Evolutionary conservation across 2,888 invertebrate species (phyloP).

Genomic region (Euspilapteryx auroguttella): DNA sequence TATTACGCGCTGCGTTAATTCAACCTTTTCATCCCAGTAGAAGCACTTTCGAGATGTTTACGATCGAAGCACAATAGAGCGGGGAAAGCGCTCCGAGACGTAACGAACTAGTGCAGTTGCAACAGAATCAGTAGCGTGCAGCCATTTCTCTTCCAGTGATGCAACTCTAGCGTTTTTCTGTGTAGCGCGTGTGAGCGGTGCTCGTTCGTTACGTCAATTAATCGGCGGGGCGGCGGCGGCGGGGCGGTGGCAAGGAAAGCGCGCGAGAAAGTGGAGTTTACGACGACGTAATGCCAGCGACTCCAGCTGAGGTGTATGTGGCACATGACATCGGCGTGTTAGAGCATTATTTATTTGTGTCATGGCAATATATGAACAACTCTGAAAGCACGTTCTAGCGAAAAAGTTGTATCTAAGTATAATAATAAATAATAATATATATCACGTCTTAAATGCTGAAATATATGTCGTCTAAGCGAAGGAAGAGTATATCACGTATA

Average conservation of each 20-base stretch:
- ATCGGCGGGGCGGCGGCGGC: too few relatives aligned
- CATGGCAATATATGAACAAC: too few relatives aligned
- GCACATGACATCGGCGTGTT: too few relatives aligned
- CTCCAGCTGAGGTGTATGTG: too few relatives aligned
- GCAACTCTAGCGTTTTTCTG: slow-evolving; percentile 48
- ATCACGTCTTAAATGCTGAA: too few relatives aligned
- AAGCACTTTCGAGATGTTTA: too few relatives aligned
- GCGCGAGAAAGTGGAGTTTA: slow-evolving; percentile 40
- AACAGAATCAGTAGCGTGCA: slow-evolving; percentile 45
- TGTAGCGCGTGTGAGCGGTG: slow-evolving; percentile 47
- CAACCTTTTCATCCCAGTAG: slow-evolving; percentile 26
- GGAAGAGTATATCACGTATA: too few relatives aligned
- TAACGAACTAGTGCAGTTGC: slow-evolving; percentile 48
- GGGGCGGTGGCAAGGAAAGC: too few relatives aligned
- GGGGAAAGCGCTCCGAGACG: slow-evolving; percentile 42
- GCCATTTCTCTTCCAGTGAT: slow-evolving; percentile 54
- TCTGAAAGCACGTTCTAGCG: slow-evolving; percentile 22
- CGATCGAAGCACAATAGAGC: slow-evolving; percentile 38
- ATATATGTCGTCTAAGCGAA: too few relatives aligned
- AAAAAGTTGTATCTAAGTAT: too few relatives aligned
- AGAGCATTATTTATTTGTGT: slow-evolving; percentile 42
- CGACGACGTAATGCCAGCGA: slow-evolving; percentile 34
- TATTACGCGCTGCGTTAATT: too few relatives aligned
- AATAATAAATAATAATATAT: too few relatives aligned
- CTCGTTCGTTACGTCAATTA: slow-evolving; percentile 55